phyloP scores from a whole-genome alignment of 2,888 invertebrate species.

The Cosmopolites sordidus region DNA sequence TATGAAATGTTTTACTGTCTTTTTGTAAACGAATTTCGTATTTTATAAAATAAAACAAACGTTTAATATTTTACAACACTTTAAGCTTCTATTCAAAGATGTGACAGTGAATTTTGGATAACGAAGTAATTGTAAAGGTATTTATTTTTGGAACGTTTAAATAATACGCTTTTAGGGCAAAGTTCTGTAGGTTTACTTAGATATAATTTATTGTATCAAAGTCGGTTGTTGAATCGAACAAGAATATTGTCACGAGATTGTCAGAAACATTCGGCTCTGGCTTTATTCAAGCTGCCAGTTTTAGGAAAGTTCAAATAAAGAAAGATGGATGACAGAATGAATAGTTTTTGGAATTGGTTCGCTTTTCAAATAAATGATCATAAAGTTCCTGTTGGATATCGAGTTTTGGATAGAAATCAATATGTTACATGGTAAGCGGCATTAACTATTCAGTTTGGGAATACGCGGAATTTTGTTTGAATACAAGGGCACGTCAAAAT shows the following conservation, averaged over 20 bases:
- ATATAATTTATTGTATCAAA: conserved; percentile 1
- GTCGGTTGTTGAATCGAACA: background rate
- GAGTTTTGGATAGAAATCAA: background rate
- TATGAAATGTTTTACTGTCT: no score
- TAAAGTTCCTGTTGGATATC: background rate
- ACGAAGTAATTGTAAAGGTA: no score
- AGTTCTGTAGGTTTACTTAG: background rate
- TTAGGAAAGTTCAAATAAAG: conserved; percentile 1
- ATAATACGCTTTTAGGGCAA: no score
- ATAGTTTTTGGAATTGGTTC: conserved; percentile 1
- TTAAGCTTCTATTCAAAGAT: no score
- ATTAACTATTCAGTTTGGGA: no score
- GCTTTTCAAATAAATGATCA: background rate
- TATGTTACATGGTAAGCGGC: background rate
- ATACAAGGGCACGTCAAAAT: no score
- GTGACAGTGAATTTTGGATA: no score
- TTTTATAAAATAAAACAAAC: no score
- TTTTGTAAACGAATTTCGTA: no score
- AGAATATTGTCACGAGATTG: background rate
- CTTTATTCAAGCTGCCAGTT: background rate
- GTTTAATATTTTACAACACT: no score
- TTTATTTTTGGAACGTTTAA: no score
- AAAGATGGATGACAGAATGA: conserved; percentile 1
- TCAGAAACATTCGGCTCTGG: background rate
- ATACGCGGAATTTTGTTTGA: no score